Base-by-base conservation (phyloP, 2,888 invertebrate species). In the Galeruca laticollis region DNA sequence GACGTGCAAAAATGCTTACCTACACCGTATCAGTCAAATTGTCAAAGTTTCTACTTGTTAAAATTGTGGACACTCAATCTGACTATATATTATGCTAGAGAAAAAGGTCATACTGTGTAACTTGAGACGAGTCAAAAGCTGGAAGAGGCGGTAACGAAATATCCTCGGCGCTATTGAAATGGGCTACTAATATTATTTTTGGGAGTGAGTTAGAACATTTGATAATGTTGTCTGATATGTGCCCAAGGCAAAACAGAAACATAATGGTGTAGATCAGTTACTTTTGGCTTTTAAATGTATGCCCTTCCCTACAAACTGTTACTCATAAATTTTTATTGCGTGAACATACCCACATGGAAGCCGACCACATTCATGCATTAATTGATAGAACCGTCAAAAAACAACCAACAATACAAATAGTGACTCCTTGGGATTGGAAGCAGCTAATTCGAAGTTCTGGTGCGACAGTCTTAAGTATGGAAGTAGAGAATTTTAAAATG, bases 1-100 rank as follows among this genome's bases (percentile, higher is more conserved):
- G 72, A 75, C 72, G 51, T 76, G 61, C 69, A 76, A 71, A 75
- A 76, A 69, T 73, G 72, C 43, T 68, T 75, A 43, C 74, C 71
- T 31, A 75, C 64, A 61, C 74, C 31, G 13, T 40, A 26, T 26
- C 31, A 56, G 47, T 49, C 49, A 56, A 69, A 69, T 65, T 60
- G 49, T 47, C 69, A 67, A 52, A 66, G 51, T 31, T 70, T 67
- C 35, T 70, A 70, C 31, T 70, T 66, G 40, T 43, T 64, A 57
- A 70, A 69, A 69, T 54, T 69, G 65, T 64, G 60, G 65, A 49
- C 56, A 33, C 31, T 56, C 6, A 33, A 56, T 31, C 33, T 61
- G 9, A 67, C 60, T 13, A 67, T 73, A 68, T 63, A 73, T 69
- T 40, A 68, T 73, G 26, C 68, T 71, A 68, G 73, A 43, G 35